Evolutionary conservation across 2,888 invertebrate genomes (phyloP).

Genomic region (Pocota personata): DNA sequence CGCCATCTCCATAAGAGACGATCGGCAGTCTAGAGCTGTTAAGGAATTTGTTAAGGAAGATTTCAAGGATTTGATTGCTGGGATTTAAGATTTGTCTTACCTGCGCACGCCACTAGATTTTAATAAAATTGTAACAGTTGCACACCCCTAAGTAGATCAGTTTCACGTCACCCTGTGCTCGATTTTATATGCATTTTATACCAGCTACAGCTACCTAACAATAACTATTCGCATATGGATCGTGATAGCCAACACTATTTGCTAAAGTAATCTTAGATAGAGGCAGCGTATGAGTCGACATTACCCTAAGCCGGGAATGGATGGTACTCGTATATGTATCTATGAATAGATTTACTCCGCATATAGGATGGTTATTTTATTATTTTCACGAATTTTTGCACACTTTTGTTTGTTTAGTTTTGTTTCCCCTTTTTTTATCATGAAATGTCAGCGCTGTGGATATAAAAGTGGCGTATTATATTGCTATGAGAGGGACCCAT

Average conservation of each 20-base stretch:
- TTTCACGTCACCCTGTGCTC: constrained; percentile 4
- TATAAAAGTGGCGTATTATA: constrained; percentile 38
- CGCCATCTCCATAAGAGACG: too few species aligned
- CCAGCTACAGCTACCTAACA: not conserved
- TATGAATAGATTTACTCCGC: not conserved
- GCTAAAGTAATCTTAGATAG: constrained; percentile 24
- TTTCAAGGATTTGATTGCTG: too few species aligned
- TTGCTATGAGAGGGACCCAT: constrained; percentile 19
- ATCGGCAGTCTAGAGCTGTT: too few species aligned
- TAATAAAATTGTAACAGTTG: too few species aligned
- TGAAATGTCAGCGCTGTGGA: constrained; percentile 8
- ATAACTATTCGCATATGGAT: not conserved
- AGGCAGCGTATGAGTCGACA: constrained; percentile 1
- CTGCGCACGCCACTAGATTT: too few species aligned
- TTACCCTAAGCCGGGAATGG: not conserved
- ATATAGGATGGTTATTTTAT: constrained; percentile 26
- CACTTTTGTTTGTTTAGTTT: constrained; percentile 1
- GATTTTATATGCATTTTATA: not conserved
- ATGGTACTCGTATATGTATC: not conserved
- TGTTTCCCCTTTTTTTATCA: not conserved
- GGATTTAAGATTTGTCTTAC: too few species aligned
- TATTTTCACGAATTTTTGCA: constrained; percentile 14
- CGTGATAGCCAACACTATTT: constrained; percentile 32
- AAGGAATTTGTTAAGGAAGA: too few species aligned
- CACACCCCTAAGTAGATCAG: not conserved